Percentiles rank a stretch among this genome's conserved stretches.
phyloP scores from a whole-genome alignment of 2,888 invertebrate species.

The Augochlorella aurata region DNA sequence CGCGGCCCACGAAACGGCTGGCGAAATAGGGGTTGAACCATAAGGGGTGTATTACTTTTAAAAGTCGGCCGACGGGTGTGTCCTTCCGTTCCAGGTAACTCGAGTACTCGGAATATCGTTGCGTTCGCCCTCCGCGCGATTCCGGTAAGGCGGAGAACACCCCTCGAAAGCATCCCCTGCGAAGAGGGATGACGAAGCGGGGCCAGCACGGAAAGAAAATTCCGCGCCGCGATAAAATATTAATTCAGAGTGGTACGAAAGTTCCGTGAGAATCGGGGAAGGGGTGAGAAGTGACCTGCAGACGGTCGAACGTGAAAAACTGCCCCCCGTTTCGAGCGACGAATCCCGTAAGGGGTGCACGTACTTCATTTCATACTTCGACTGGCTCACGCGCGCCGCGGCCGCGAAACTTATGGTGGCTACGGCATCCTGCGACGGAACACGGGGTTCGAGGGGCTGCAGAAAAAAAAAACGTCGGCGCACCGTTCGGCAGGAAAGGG shows the following conservation, averaged over 20 bases:
- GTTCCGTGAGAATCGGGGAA: background rate
- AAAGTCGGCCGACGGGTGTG: background rate
- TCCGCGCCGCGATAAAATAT: background rate
- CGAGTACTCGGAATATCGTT: background rate
- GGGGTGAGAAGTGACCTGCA: constrained; percentile 3
- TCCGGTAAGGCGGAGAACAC: background rate
- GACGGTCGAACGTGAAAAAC: constrained; percentile 14
- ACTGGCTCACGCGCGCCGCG: constrained; percentile 59
- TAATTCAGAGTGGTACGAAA: background rate
- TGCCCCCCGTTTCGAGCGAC: background rate
- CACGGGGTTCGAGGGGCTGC: background rate
- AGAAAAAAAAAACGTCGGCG: constrained; percentile 1
- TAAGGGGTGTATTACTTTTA: background rate
- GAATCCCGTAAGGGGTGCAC: constrained; percentile 53
- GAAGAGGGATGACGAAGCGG: background rate
- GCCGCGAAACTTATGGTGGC: constrained; percentile 51
- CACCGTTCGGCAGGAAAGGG: constrained; percentile 7
- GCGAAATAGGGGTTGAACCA: background rate
- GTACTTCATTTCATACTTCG: constrained; percentile 68
- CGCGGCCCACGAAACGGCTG: background rate
- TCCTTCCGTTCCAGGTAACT: background rate
- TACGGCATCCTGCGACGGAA: constrained; percentile 28
- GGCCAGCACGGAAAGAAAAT: background rate
- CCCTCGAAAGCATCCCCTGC: background rate
- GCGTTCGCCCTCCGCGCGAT: background rate